A percentile compares a stretch with the other conserved stretches of the same genome.
Conservation (phyloP, 2,113 vertebrate genomes). For the Toxotes jaculatrix region DNA sequence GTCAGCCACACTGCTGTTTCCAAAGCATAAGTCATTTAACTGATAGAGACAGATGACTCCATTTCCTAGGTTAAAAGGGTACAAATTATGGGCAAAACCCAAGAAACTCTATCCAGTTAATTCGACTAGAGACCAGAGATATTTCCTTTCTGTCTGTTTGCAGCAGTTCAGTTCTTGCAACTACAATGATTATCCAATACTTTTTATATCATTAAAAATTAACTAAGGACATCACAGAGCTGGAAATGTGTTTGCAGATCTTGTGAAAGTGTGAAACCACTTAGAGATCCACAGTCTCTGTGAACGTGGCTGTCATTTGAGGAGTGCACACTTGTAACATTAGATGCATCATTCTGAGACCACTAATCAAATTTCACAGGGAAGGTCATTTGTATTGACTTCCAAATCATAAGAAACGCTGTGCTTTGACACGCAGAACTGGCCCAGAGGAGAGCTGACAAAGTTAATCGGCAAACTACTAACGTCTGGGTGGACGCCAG, state of each 20-base stretch:
- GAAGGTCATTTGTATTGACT: conserved; percentile 79
- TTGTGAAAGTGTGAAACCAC: conserved; percentile 34
- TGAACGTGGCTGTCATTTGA: conserved; percentile 30
- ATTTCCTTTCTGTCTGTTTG: conserved; percentile 40
- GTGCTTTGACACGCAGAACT: conserved; percentile 24
- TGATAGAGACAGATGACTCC: conserved; percentile 71
- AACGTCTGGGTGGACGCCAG: conserved; percentile 59
- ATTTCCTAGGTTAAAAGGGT: conserved; percentile 70
- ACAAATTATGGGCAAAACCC: conserved; percentile 64
- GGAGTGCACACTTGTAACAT: conserved; percentile 39
- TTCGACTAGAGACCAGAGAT: conserved; percentile 62
- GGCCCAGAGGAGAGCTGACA: conserved; percentile 54
- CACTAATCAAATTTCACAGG: conserved; percentile 80
- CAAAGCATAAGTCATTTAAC: conserved; percentile 61
- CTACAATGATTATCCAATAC: conserved; percentile 29
- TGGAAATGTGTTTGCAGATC: conserved; percentile 27
- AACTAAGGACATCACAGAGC: conserved; percentile 33
- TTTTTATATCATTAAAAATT: conserved; percentile 48
- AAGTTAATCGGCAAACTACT: conserved; percentile 55
- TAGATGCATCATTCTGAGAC: conserved; percentile 67
- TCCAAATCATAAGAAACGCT: conserved; percentile 66
- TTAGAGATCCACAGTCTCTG: neutral
- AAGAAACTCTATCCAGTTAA: conserved; percentile 56
- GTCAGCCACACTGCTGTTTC: conserved; percentile 48
- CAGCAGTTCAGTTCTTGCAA: conserved; percentile 1